Base-by-base conservation (phyloP, 1,140 invertebrate genomes). In the Achatina immaculata region DNA sequence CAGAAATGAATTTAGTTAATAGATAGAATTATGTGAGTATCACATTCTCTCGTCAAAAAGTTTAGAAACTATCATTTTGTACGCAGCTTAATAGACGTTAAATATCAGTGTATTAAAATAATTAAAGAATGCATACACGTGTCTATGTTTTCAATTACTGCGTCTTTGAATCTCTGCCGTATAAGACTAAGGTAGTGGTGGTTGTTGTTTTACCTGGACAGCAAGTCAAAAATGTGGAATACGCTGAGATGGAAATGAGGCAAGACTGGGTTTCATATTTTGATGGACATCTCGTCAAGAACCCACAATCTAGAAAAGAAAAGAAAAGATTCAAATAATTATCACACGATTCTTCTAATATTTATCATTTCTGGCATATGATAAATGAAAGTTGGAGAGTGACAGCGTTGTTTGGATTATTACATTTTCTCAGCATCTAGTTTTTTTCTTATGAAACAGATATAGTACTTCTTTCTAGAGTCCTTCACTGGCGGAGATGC, bases 231-330 rank as follows among this genome's bases (percentile, higher is more conserved):
- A 11, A 11, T 43, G 28, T 73, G 43, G 71, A 43, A 21, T 16
- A 48, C 6, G 28, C 71, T 7, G 43, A 34, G 7, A 42, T 73
- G 6, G 7, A 16, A 28, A 73, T 34, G 7, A 73, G 11, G 71
- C 71, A 73, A 31, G 71, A 73, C 45, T 73, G 71, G 9, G 71
- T 73, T 43, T 16, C 14, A 28, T 73, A 73, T 40, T 43, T 7
- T 14, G 14, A 7, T 7, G 71, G 71, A 73, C 71, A 73, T 73
- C 43, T 73, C 9, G 7, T 73, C 28, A 73, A 6, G 31, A 73
- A n/a, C 11, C 6, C 38, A 45, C 71, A 73, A 45, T 45, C 71
- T 73, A 40, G 16, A 40, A 28, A 73, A 4, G 36, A 14, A 28
- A 66, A 66, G 34, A 66, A n/a, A n/a, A n/a, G n/a, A n/a, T n/a